phyloP scores from a whole-genome alignment of 1,140 invertebrate species.

The Metaphire vulgaris region DNA sequence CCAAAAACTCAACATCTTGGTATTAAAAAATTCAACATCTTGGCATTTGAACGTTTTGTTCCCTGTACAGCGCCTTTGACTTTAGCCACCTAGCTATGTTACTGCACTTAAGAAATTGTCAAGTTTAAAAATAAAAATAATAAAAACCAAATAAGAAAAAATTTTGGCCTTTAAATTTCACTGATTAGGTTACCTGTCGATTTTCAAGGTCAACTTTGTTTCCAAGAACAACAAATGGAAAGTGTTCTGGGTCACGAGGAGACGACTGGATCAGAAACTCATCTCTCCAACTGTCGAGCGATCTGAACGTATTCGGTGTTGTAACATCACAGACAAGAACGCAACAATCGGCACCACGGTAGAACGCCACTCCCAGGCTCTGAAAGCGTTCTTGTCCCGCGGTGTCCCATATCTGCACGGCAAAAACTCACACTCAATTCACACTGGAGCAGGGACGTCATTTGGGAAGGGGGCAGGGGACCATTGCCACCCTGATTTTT shows the following conservation, averaged over 20 bases:
- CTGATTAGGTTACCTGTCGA: not conserved
- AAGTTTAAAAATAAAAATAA: too few species aligned
- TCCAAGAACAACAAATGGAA: constrained; percentile 96
- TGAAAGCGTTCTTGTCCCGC: constrained; percentile 86
- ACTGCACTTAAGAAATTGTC: too few species aligned
- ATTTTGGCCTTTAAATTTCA: too few species aligned
- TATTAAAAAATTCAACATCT: too few species aligned
- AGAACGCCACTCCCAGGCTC: constrained; percentile 93
- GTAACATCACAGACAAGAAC: constrained; percentile 96
- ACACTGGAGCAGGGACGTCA: not conserved
- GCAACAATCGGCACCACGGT: constrained; percentile 97
- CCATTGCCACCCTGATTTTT: not conserved
- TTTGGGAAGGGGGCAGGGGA: not conserved
- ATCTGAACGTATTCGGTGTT: constrained; percentile 93
- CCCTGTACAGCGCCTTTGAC: too few species aligned
- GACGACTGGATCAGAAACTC: constrained; percentile 94
- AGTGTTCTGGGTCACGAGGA: constrained; percentile 94
- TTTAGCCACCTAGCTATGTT: too few species aligned
- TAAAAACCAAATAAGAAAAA: too few species aligned
- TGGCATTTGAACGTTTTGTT: too few species aligned
- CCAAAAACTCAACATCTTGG: too few species aligned
- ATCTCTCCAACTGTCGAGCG: constrained; percentile 96
- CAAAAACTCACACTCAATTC: not conserved
- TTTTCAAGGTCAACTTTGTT: constrained; percentile 95
- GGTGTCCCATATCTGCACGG: constrained; percentile 95